Evolutionary conservation across 2,888 invertebrate genomes (phyloP).

Genomic region (Brenthis ino): DNA sequence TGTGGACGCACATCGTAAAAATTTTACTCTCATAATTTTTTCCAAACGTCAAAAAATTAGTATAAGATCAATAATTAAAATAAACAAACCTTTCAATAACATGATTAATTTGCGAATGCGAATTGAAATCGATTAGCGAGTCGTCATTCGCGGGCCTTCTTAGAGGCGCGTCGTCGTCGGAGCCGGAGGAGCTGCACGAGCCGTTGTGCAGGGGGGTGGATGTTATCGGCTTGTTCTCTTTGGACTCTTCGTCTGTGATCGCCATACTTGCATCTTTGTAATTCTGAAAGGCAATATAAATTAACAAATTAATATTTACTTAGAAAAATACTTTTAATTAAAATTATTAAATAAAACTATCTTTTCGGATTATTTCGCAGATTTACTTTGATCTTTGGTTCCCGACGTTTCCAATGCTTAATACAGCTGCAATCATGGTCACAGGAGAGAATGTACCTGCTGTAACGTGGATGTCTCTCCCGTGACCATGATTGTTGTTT

Average conservation of each 20-base stretch:
- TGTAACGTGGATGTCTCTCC: no score
- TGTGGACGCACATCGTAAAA: no score
- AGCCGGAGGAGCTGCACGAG: constrained; percentile 58
- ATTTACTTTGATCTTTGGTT: no score
- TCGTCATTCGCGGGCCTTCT: constrained; percentile 59
- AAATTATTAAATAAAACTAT: background rate
- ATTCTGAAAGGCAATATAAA: constrained; percentile 45
- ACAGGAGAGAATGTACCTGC: no score
- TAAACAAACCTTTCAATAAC: constrained; percentile 45
- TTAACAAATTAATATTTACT: background rate
- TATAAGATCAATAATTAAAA: no score
- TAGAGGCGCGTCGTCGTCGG: constrained; percentile 72
- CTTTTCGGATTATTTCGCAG: no score
- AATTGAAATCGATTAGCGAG: constrained; percentile 53
- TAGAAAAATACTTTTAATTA: background rate
- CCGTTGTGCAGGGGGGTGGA: constrained; percentile 70
- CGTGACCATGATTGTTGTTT: no score
- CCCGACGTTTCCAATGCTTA: no score
- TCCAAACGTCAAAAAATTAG: no score
- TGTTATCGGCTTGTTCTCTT: constrained; percentile 78
- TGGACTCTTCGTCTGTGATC: constrained; percentile 77
- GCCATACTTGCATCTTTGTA: constrained; percentile 63
- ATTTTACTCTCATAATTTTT: no score
- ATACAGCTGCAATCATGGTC: no score
- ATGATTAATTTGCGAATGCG: constrained; percentile 52